Evolutionary conservation across 2,113 vertebrate species (phyloP).

Genomic region (Paradoxurus hermaphroditus): DNA sequence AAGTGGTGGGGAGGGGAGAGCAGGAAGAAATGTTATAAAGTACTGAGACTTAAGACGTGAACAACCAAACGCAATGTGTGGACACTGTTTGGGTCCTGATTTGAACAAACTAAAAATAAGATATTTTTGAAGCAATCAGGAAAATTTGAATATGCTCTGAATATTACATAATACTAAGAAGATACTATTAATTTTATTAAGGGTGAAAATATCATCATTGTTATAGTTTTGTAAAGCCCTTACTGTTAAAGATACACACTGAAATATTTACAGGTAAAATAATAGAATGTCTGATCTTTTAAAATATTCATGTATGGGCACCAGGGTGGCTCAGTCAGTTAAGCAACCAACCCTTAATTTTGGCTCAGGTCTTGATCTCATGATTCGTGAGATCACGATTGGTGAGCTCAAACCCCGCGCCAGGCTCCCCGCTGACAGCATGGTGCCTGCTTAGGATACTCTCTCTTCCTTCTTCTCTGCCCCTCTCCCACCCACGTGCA

Average conservation of each 20-base stretch:
- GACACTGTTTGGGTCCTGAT: background rate
- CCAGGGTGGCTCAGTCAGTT: no score
- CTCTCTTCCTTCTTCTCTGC: no score
- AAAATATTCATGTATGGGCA: background rate
- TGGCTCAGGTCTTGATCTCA: no score
- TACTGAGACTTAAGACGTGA: background rate
- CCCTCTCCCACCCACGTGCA: no score
- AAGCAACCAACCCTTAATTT: no score
- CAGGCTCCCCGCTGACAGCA: no score
- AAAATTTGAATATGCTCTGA: background rate
- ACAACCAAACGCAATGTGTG: background rate
- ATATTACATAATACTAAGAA: background rate
- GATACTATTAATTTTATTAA: background rate
- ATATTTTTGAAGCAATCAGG: background rate
- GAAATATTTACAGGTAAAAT: conserved; percentile 1
- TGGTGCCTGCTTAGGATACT: no score
- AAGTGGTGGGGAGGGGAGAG: background rate
- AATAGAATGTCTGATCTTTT: background rate
- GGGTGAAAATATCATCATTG: background rate
- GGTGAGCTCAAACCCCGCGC: no score
- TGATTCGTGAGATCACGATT: no score
- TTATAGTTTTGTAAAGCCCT: background rate
- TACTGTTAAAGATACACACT: background rate
- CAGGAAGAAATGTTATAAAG: background rate
- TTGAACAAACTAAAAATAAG: background rate